Evolutionary conservation across 2,888 invertebrate genomes (phyloP).

Genomic region (Orthonevra nobilis): DNA sequence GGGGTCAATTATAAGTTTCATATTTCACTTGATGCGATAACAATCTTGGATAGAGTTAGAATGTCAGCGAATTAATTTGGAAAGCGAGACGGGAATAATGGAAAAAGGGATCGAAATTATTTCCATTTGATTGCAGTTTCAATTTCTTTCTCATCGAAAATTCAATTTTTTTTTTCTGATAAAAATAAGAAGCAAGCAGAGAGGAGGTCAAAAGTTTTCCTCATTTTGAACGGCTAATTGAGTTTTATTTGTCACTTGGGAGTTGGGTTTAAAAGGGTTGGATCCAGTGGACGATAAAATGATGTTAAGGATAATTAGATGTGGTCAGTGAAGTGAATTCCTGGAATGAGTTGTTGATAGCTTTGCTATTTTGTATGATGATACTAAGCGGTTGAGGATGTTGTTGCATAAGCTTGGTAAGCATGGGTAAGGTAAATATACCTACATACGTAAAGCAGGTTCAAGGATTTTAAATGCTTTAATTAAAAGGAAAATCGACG

Average conservation of each 20-base stretch:
- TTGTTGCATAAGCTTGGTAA: no score
- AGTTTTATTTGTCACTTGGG: neutral
- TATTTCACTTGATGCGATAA: conserved; percentile 22
- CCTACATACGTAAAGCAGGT: no score
- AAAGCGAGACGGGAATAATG: neutral
- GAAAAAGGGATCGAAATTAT: conserved; percentile 3
- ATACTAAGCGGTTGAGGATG: no score
- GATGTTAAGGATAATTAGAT: neutral
- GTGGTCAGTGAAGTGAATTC: neutral
- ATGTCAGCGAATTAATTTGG: conserved; percentile 24
- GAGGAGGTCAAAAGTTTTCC: neutral
- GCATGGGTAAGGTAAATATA: no score
- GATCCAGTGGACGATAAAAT: neutral
- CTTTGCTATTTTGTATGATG: neutral
- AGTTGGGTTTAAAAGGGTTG: neutral
- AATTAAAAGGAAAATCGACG: no score
- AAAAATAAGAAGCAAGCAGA: no score
- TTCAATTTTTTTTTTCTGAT: conserved; percentile 5
- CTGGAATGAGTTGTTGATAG: neutral
- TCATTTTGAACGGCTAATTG: conserved; percentile 16
- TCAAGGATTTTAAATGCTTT: no score
- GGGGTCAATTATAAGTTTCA: conserved; percentile 34
- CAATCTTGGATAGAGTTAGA: conserved; percentile 16
- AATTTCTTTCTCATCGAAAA: conserved; percentile 19
- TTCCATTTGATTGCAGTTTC: conserved; percentile 40